Evolutionary conservation across 2,797 vertebrate genomes (phyloP).

Genomic region (Brachyalestes nurse): DNA sequence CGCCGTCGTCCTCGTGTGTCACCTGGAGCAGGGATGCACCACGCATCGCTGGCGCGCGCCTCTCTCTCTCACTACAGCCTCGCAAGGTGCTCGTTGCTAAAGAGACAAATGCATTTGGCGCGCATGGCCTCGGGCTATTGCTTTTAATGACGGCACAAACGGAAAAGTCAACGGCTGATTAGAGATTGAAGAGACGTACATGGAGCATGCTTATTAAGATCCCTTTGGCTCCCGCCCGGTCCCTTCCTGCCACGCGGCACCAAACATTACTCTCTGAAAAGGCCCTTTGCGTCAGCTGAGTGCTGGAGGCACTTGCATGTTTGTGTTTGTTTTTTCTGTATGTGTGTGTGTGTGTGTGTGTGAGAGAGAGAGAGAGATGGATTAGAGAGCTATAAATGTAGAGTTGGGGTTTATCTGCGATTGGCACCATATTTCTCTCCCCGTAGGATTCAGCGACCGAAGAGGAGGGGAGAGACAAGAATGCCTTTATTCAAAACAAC

Average conservation of each 20-base stretch:
- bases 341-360: slow-evolving; percentile 18
- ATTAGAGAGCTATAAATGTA: slow-evolving; percentile 57
- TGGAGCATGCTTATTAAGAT: slow-evolving; percentile 49
- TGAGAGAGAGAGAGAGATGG: slow-evolving; percentile 21
- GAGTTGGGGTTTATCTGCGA: slow-evolving; percentile 50
- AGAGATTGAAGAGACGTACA: slow-evolving; percentile 49
- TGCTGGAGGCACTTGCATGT: slow-evolving; percentile 41
- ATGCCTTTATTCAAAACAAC: slow-evolving; percentile 63
- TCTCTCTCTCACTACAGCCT: slow-evolving; percentile 20
- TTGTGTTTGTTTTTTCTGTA: slow-evolving; percentile 19
- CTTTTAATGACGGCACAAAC: slow-evolving; percentile 65
- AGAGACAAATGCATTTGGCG: slow-evolving; percentile 72
- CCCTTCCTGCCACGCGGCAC: slow-evolving; percentile 44
- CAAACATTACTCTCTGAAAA: slow-evolving; percentile 52
- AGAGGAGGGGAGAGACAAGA: slow-evolving; percentile 55
- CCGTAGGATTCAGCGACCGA: slow-evolving; percentile 45
- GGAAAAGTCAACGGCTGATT: slow-evolving; percentile 70
- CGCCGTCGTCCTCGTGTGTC: slow-evolving; percentile 4
- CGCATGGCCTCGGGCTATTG: slow-evolving; percentile 68
- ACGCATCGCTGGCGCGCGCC: slow-evolving; percentile 21
- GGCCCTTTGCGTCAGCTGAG: slow-evolving; percentile 54
- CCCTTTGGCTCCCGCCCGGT: slow-evolving; percentile 42
- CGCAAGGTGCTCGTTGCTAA: slow-evolving; percentile 67
- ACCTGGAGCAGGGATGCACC: slow-evolving; percentile 29
- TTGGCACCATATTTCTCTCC: slow-evolving; percentile 55